Evolutionary conservation across 2,113 vertebrate genomes (phyloP).

Genomic region (Crotalus horridus): DNA sequence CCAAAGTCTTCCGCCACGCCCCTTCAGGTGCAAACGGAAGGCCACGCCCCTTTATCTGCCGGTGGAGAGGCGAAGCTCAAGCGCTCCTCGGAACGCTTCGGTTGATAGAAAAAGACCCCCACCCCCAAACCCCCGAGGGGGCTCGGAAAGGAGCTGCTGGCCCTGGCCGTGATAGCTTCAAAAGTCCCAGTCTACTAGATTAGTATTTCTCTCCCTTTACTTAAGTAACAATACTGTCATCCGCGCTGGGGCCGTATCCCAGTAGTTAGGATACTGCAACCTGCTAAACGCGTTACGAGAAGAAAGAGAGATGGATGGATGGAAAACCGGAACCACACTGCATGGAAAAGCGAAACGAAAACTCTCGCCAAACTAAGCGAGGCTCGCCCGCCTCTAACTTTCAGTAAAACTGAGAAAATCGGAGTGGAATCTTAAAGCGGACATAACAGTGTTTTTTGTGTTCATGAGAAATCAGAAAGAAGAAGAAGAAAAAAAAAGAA

Average conservation of each 20-base stretch:
- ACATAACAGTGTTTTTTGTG: no score
- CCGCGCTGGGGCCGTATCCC: not conserved
- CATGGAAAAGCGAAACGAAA: not conserved
- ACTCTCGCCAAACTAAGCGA: not conserved
- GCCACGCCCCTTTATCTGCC: not conserved
- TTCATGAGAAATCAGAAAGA: not conserved
- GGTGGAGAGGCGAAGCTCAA: not conserved
- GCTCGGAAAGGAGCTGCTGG: not conserved
- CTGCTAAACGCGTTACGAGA: not conserved
- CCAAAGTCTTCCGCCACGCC: conserved; percentile 1
- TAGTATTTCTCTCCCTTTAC: not conserved
- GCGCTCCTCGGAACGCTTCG: no score
- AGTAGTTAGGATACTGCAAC: not conserved
- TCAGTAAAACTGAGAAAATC: not conserved
- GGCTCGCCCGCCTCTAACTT: not conserved
- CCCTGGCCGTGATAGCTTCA: not conserved
- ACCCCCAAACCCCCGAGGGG: accelerated
- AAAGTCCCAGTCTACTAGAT: not conserved
- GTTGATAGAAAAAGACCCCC: not conserved
- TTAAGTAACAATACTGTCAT: not conserved
- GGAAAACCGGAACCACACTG: not conserved
- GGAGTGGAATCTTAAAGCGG: not conserved
- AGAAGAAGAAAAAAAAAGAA: not conserved
- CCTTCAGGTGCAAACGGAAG: not conserved
- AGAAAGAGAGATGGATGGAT: not conserved